Conservation (phyloP, 2,888 invertebrate species). For the Coleophora flavipennella region DNA sequence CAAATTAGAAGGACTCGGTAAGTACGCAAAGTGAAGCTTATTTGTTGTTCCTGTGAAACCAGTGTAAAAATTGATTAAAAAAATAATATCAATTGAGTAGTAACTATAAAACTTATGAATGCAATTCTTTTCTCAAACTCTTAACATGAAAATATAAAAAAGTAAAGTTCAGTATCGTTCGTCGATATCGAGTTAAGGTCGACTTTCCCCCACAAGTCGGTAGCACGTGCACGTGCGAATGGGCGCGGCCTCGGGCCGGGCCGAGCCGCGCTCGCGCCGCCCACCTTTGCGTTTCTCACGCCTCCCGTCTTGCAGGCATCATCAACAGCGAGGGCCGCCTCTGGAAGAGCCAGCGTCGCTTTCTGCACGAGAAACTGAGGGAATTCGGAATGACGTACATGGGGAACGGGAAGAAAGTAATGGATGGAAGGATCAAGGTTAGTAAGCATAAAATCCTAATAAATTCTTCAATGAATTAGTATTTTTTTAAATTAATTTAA, state of each 20-base stretch:
- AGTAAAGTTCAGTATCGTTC: too few species aligned
- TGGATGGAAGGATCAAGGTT: conserved; percentile 90
- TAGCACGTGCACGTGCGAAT: conserved; percentile 27
- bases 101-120: too few species aligned
- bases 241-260: conserved; percentile 22
- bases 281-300: conserved; percentile 28
- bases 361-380: conserved; percentile 87
- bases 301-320: conserved; percentile 77
- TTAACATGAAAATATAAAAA: too few species aligned
- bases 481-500: too few species aligned
- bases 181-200: too few species aligned
- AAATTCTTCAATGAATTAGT: too few species aligned
- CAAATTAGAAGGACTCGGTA: conserved; percentile 91
- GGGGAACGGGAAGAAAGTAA: conserved; percentile 83
- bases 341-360: conserved; percentile 92
- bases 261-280: conserved; percentile 34
- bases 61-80: too few species aligned
- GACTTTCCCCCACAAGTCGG: too few species aligned
- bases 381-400: conserved; percentile 91
- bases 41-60: too few species aligned
- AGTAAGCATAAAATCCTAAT: conserved; percentile 27
- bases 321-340: conserved; percentile 90
- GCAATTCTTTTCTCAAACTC: too few species aligned
- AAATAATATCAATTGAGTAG: too few species aligned
- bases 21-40: conserved; percentile 68